Base-by-base conservation (phyloP, 2,888 invertebrate genomes). In the Quadroppia sp. region DNA sequence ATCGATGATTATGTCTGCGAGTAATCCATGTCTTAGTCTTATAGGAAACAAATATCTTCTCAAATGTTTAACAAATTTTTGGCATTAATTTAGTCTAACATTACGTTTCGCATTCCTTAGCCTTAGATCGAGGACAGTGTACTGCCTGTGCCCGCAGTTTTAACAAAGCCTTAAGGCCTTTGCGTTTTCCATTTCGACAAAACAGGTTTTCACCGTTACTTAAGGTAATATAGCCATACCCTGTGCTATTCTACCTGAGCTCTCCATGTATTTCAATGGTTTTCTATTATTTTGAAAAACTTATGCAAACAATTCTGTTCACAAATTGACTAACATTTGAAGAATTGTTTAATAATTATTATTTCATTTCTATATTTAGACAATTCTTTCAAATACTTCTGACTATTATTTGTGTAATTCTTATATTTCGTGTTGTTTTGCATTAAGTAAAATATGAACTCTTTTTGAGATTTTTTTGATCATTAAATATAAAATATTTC, bases 181-280 rank as follows among this genome's bases (percentile, higher is more conserved):
- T 32, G 25, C 28, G 61, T 61, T 61, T 61, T 61, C 61, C 20
- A 11, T 61, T 61, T 61, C 61, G 32, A 53, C 53, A 61, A 61
- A 61, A 61, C 61, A 28, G 28, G 61, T 61, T 61, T 61, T 32
- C 61, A 61, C 61, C 61, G 61, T 61, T 61, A 61, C 61, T 61
- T 61, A 53, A n/a, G 23, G 23, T 53, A 23, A 53, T 23, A 9
- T 9, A 23, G 13, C 15, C 7, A 17, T 13, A 50, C 9, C 15
- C n/a, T 13, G 4, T 4, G 20, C n/a, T 13, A n/a, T 6, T 53
- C 53, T 53, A 20, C 4, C 53, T 23, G 2, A 53, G 23, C 53
- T 53, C 53, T 20, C 45, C 45, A 45, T 17, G 17, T 45, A 45
- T 13, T 40, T 9, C 45, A 45, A 45, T n/a, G n/a, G n/a, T n/a